These are phyloP conservation scores for Aphrocallistes beatrix DNA, from an alignment of 37 sponge, comb jelly and placozoan genomes.

Conservation along the genomic window DNA sequence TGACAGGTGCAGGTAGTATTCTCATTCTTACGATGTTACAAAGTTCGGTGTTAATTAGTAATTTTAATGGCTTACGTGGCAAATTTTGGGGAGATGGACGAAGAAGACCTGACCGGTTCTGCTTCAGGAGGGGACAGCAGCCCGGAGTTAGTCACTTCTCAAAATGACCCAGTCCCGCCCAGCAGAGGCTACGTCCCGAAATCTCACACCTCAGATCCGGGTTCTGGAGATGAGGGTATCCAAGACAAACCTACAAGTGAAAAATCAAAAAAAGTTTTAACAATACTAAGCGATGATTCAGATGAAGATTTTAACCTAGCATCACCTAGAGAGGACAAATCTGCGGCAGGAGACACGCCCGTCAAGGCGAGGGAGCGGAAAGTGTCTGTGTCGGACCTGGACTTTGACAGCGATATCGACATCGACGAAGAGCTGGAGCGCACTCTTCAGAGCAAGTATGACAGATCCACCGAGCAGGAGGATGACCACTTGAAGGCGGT, in stretches of 20 bases:
- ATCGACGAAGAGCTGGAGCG: constrained; percentile 5
- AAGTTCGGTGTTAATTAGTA: too few species aligned
- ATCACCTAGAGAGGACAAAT: neutral
- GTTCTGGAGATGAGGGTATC: neutral
- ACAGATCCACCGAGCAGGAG: neutral
- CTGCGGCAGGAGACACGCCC: neutral
- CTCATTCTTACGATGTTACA: too few species aligned
- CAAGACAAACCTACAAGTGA: neutral
- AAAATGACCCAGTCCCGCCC: neutral
- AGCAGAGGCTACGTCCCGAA: neutral
- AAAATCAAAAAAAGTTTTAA: neutral
- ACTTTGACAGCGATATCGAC: constrained; percentile 16
- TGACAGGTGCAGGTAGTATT: too few species aligned
- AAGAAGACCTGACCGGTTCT: neutral
- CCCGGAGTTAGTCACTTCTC: neutral
- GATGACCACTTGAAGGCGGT: neutral
- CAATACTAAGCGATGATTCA: neutral
- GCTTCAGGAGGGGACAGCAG: neutral
- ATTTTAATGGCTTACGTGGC: neutral
- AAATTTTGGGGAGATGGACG: neutral
- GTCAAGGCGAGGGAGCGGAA: neutral
- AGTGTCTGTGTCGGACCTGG: neutral
- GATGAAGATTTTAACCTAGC: neutral
- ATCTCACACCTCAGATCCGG: neutral
- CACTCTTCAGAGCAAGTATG: neutral